Evolutionary conservation across 2,888 invertebrate species (phyloP).

Genomic region (Trachelus troglodyta): DNA sequence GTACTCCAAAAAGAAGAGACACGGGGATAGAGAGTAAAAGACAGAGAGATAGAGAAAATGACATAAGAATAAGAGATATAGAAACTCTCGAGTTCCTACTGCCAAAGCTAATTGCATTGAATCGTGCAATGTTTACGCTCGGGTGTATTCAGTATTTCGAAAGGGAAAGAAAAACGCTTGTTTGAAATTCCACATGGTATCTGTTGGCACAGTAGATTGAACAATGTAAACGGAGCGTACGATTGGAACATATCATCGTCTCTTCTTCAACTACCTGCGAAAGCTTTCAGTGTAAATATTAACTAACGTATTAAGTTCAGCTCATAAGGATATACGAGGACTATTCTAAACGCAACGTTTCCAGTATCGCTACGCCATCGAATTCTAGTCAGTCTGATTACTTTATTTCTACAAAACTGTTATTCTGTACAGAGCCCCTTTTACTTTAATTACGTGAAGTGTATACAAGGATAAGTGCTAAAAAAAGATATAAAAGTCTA

Average conservation of each 20-base stretch:
- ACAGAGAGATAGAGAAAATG: slow-evolving; percentile 7
- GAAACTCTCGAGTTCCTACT: background rate
- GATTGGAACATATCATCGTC: background rate
- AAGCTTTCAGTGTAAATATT: background rate
- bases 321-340: background rate
- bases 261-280: background rate
- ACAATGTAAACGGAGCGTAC: background rate
- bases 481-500: slow-evolving; percentile 40
- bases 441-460: slow-evolving; percentile 38
- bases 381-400: slow-evolving; percentile 42
- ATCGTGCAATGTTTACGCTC: background rate
- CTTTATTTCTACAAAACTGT: slow-evolving; percentile 41
- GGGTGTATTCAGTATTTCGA: background rate
- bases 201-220: background rate
- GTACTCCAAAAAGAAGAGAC: slow-evolving; percentile 12
- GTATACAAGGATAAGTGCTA: slow-evolving; percentile 37
- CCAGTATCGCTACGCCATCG: background rate
- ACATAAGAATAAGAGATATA: slow-evolving; percentile 11
- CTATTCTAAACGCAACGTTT: background rate
- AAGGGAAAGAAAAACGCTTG: background rate
- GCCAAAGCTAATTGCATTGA: background rate
- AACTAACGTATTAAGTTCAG: background rate
- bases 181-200: background rate
- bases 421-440: slow-evolving; percentile 49
- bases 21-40: slow-evolving; percentile 15